phyloP scores from a whole-genome alignment of 2,797 vertebrate genomes.

The Hirundo rustica region DNA sequence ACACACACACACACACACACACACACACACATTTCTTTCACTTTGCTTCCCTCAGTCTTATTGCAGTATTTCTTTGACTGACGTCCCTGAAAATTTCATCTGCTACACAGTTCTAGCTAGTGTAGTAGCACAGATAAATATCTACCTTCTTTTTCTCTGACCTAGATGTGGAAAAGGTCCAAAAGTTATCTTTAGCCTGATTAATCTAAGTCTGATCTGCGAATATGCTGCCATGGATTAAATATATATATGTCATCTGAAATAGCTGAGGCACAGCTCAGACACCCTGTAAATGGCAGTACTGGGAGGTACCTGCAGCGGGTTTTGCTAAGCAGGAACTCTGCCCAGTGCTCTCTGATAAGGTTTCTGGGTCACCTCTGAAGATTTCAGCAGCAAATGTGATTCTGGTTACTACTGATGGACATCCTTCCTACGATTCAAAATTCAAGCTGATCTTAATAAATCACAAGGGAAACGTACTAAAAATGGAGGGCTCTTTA shows the following conservation, averaged over 20 bases:
- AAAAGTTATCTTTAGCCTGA: constrained; percentile 54
- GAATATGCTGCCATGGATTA: constrained; percentile 51
- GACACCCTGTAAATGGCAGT: background rate
- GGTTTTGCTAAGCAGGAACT: constrained; percentile 12
- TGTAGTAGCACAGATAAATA: background rate
- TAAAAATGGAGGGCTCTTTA: background rate
- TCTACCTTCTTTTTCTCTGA: constrained; percentile 39
- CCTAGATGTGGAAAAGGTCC: constrained; percentile 39
- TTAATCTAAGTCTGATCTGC: constrained; percentile 56
- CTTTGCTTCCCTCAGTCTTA: background rate
- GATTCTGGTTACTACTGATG: background rate
- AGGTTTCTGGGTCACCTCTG: constrained; percentile 33
- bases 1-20: background rate
- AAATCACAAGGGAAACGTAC: background rate
- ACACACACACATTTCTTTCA: background rate
- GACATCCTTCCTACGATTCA: background rate
- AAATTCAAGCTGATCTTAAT: background rate
- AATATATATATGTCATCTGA: constrained; percentile 7
- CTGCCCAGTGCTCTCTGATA: background rate
- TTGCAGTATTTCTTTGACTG: background rate
- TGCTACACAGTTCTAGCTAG: background rate
- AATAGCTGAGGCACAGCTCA: background rate
- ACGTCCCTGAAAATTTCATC: background rate
- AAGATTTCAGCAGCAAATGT: background rate
- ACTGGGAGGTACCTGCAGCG: background rate